Base-by-base conservation (phyloP, 2,113 vertebrate genomes). In the Elaphurus davidianus region DNA sequence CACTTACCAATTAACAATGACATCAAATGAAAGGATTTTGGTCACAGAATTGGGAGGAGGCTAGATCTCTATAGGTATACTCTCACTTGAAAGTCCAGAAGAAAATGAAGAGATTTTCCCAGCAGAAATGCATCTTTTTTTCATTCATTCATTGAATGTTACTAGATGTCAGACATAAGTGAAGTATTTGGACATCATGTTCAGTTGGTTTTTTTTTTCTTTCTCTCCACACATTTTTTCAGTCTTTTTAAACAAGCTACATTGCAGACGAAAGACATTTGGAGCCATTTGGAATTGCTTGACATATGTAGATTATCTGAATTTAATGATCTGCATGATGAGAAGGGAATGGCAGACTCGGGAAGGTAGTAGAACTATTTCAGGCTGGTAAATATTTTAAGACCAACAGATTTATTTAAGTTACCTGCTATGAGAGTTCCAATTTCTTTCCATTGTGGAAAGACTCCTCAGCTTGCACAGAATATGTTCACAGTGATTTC, bases 301-400 rank as follows among this genome's bases (percentile, higher is more conserved):
- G 36, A 45, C 54, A 60, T 91, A 59, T 94, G 83, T 74, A 74
- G 79, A 91, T 97, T 98, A 95, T 97, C 93, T 93, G 88, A 93
- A 94, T 97, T 90, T 98, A 98, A 96, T 95, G 86, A 97, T 87
- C 76, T 96, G 82, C 93, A 76, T 95, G 96, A 97, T 98, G 94
- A 91, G 91, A 81, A 94, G 36, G 57, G 91, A 97, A 98, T 91
- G 90, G 62, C 76, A 96, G 82, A 57, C 96, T 97, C 93, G 83
- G 91, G 78, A 94, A 93, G 33, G 45, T 19, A 86, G 92, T 93
- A 59, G 59, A 96, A 97, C 84, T 91, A 43, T 96, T 96, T 98
- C 94, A 64, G n/a, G 54, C 55, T 96, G 92, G 54, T 95, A 95
- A 96, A 97, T 97, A 97, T 97, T 95, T 97, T 95, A 97, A 98